Evolutionary conservation across 1,140 invertebrate genomes (phyloP).

Genomic region (Euborellia annulipes): DNA sequence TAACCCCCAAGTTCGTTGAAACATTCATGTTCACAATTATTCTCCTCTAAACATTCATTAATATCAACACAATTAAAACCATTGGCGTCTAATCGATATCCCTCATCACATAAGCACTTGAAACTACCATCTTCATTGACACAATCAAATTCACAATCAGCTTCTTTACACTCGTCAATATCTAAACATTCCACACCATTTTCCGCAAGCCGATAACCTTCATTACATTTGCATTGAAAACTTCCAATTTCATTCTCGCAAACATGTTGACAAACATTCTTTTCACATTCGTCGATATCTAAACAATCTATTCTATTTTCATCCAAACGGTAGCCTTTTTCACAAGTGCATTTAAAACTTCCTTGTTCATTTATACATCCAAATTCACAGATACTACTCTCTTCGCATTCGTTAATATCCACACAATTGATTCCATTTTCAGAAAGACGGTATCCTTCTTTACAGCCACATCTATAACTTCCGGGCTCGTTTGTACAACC

Average conservation of each 20-base stretch:
- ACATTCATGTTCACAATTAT: constrained; percentile 44
- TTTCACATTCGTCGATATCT: constrained; percentile 32
- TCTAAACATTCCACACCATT: constrained; percentile 23
- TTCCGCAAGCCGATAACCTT: constrained; percentile 27
- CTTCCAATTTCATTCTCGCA: constrained; percentile 29
- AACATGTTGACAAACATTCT: constrained; percentile 30
- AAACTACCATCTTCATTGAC: constrained; percentile 27
- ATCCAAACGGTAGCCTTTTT: constrained; percentile 25
- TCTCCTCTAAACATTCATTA: constrained; percentile 40
- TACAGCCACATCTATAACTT: constrained; percentile 33
- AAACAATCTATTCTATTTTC: constrained; percentile 3
- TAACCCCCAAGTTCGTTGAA: constrained; percentile 45
- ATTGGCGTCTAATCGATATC: constrained; percentile 21
- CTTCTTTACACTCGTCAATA: constrained; percentile 49
- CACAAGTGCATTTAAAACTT: constrained; percentile 28
- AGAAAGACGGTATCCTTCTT: constrained; percentile 24
- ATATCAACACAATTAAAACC: constrained; percentile 32
- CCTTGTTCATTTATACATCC: constrained; percentile 38
- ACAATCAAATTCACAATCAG: constrained; percentile 34
- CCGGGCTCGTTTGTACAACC: constrained; percentile 35
- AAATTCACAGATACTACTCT: constrained; percentile 34
- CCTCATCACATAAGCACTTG: constrained; percentile 24
- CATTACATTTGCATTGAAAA: constrained; percentile 43
- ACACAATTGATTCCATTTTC: constrained; percentile 31
- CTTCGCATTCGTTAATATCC: constrained; percentile 42